Percentiles rank a stretch among this genome's conserved stretches.
These are phyloP conservation scores for Ormyrus rosae DNA, from an alignment of 2,888 invertebrate species.

Conservation along the genomic window DNA sequence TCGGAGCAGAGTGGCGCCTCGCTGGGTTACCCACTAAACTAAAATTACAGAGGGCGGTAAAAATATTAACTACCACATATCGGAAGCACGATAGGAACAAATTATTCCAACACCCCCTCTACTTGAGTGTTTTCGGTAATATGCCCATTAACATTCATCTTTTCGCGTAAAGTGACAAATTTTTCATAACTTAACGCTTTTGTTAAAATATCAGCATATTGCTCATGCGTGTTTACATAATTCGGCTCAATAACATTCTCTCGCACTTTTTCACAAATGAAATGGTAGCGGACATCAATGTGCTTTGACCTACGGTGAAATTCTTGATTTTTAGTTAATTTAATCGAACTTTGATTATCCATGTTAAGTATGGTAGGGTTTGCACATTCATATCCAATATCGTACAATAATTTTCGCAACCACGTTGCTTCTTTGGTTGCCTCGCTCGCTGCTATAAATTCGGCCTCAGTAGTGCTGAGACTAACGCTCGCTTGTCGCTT, in stretches of 20 bases:
- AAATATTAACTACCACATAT: too few species aligned
- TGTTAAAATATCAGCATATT: constrained; percentile 61
- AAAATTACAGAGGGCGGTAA: too few species aligned
- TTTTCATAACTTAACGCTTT: constrained; percentile 43
- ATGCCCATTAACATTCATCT: neutral
- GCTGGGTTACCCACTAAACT: too few species aligned
- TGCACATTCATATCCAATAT: too few species aligned
- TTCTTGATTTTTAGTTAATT: constrained; percentile 59
- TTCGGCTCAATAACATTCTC: constrained; percentile 39
- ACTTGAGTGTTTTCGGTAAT: constrained; percentile 3
- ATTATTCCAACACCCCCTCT: constrained; percentile 1
- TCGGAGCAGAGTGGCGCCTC: too few species aligned
- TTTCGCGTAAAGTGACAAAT: neutral
- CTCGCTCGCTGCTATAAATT: constrained; percentile 62
- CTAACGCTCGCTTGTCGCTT: constrained; percentile 60
- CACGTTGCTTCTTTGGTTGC: constrained; percentile 61
- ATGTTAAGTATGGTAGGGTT: constrained; percentile 50
- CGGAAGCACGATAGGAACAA: too few species aligned
- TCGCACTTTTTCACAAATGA: constrained; percentile 56
- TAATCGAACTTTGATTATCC: constrained; percentile 62
- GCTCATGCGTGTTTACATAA: constrained; percentile 50
- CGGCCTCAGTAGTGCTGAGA: constrained; percentile 61
- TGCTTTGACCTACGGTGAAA: constrained; percentile 62
- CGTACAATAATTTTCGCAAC: constrained; percentile 59
- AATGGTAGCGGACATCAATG: constrained; percentile 60